Conservation (phyloP, 2,888 invertebrate species). For the Subacronicta megacephala region DNA sequence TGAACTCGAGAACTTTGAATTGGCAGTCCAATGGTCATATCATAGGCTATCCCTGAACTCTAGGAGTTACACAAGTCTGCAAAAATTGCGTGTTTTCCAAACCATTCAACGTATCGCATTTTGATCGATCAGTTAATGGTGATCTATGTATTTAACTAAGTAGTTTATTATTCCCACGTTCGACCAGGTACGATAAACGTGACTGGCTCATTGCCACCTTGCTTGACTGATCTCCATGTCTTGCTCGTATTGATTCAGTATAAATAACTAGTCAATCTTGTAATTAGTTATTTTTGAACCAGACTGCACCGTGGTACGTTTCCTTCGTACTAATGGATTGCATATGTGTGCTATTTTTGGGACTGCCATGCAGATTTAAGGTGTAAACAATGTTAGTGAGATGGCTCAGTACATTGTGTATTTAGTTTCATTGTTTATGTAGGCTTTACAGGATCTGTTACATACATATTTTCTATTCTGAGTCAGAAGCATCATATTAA, state of each 20-base stretch:
- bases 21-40: too few relatives aligned
- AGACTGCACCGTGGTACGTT: slow-evolving; percentile 28
- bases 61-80: too few relatives aligned
- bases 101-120: neutral
- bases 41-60: too few relatives aligned
- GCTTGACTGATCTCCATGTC: slow-evolving; percentile 15
- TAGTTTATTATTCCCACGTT: slow-evolving; percentile 17
- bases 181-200: slow-evolving; percentile 28
- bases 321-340: slow-evolving; percentile 36
- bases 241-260: slow-evolving; percentile 19
- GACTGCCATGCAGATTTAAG: neutral
- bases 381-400: neutral
- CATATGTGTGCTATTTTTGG: slow-evolving; percentile 12
- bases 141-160: slow-evolving; percentile 13
- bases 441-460: too few relatives aligned
- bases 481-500: too few relatives aligned
- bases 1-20: too few relatives aligned
- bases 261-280: slow-evolving; percentile 40
- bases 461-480: too few relatives aligned
- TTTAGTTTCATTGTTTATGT: too few relatives aligned
- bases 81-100: too few relatives aligned
- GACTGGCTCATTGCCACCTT: slow-evolving; percentile 46
- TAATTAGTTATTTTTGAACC: slow-evolving; percentile 43
- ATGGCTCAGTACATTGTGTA: too few relatives aligned
- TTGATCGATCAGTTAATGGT: neutral